A percentile compares a stretch with the other conserved stretches of the same genome.
phyloP scores from a whole-genome alignment of 2,113 vertebrate species.

The Acrocephalus kingi region DNA sequence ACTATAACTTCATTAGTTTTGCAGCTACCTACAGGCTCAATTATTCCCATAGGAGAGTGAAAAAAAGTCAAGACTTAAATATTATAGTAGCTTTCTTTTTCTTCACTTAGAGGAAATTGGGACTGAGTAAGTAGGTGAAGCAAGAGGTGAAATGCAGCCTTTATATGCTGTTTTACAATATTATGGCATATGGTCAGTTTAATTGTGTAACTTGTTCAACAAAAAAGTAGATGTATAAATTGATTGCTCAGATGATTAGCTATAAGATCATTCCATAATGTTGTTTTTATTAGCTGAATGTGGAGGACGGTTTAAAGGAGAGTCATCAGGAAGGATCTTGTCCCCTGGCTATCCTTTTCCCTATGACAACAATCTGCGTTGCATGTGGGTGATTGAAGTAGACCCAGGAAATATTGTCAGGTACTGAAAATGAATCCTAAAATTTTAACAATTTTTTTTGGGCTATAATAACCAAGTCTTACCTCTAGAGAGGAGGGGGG shows the following conservation, averaged over 20 bases:
- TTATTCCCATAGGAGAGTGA: neutral
- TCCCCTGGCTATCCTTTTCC: slow-evolving; percentile 98
- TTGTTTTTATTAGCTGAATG: slow-evolving; percentile 87
- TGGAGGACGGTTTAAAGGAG: slow-evolving; percentile 95
- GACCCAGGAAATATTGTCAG: slow-evolving; percentile 98
- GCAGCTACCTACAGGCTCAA: neutral
- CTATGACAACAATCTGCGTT: slow-evolving; percentile 97
- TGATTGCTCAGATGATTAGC: neutral
- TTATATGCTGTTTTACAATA: neutral
- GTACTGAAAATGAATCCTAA: slow-evolving; percentile 64
- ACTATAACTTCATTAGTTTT: neutral
- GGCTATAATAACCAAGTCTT: neutral
- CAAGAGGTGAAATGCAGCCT: neutral
- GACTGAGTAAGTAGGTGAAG: neutral
- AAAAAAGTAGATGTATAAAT: neutral
- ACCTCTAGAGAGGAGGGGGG: neutral
- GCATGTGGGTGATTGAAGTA: slow-evolving; percentile 96
- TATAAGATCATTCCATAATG: neutral
- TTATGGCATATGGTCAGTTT: neutral
- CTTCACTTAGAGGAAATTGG: neutral
- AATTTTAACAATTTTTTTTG: neutral
- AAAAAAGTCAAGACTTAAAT: neutral
- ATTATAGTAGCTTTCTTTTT: neutral
- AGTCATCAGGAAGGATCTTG: slow-evolving; percentile 93
- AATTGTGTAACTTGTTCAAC: neutral